Conservation (phyloP, 2,113 vertebrate species). For the Pomatostomus ruficeps region DNA sequence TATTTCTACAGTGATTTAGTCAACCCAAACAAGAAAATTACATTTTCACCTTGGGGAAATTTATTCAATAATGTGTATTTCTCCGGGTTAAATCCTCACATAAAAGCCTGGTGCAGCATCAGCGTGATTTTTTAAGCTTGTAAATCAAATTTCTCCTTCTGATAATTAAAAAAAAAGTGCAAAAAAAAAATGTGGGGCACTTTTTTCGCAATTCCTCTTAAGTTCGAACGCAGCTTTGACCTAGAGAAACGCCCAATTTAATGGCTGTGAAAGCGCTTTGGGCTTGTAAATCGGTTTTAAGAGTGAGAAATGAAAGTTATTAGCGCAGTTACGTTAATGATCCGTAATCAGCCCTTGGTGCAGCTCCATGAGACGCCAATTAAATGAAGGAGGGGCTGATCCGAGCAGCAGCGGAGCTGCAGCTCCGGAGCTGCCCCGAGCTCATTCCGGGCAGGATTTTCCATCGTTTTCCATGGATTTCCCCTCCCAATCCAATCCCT, state of each 20-base stretch:
- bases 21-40: not conserved
- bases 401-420: rapidly evolving
- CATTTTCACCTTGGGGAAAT: not conserved
- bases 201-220: not conserved
- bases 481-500: not conserved
- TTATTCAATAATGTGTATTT: not conserved
- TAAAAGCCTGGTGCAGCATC: not conserved
- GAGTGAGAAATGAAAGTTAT: not conserved
- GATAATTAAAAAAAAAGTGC: not conserved
- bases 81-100: not conserved
- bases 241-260: not conserved
- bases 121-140: not conserved
- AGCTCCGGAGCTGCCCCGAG: not conserved
- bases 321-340: not conserved
- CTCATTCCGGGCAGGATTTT: not conserved
- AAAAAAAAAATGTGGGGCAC: too few relatives aligned
- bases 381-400: not conserved
- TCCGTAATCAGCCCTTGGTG: not conserved
- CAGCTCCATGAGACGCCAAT: not conserved
- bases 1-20: not conserved
- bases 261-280: not conserved
- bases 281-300: not conserved
- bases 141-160: not conserved
- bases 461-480: not conserved
- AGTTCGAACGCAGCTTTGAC: not conserved